These are phyloP conservation scores for Girardia tigrina DNA, from an alignment of 2,888 invertebrate genomes.

Conservation along the genomic window DNA sequence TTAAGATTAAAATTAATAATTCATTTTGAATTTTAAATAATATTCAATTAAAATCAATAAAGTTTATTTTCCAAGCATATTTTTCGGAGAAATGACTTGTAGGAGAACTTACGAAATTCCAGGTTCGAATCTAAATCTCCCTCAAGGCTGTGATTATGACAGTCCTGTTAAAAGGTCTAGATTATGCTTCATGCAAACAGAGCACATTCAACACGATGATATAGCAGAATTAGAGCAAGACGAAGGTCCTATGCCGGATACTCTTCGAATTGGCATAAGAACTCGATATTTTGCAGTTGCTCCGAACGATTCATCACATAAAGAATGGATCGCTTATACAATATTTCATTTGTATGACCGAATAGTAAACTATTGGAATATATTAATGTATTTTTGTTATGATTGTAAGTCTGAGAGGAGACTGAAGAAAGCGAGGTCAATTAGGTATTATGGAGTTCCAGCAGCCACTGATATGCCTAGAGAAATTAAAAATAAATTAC, in stretches of 20 bases:
- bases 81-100: background rate
- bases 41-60: no score
- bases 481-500: background rate
- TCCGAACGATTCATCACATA: conserved; percentile 4
- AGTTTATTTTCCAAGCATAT: no score
- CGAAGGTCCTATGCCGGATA: background rate
- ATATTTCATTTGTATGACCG: background rate
- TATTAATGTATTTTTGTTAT: conserved; percentile 6
- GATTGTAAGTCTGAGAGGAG: background rate
- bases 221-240: background rate
- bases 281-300: background rate
- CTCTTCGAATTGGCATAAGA: background rate
- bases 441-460: background rate
- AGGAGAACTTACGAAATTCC: background rate
- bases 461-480: background rate
- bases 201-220: background rate
- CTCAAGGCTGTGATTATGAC: background rate
- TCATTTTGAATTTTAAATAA: no score
- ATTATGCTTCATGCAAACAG: background rate
- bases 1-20: no score
- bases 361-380: background rate
- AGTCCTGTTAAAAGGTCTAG: background rate
- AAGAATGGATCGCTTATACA: background rate
- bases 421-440: background rate
- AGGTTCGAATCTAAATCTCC: background rate